A percentile compares a stretch with the other conserved stretches of the same genome.
Evolutionary conservation across 2,113 vertebrate genomes (phyloP).

Genomic region (Gymnogyps californianus): DNA sequence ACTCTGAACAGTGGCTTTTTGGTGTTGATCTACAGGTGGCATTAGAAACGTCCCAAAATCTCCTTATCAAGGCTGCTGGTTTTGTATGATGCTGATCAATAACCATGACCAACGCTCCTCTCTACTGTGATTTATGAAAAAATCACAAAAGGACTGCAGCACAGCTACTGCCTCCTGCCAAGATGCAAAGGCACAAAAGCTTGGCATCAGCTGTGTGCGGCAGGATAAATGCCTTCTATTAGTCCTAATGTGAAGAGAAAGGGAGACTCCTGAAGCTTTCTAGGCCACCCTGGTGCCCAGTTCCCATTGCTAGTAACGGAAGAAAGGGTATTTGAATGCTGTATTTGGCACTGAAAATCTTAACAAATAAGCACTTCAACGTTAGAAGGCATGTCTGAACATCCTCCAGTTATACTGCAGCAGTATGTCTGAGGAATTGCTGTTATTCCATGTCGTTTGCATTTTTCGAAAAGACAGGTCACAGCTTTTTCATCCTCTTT

Average conservation of each 20-base stretch:
- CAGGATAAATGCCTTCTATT: neutral
- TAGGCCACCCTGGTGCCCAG: rapidly evolving
- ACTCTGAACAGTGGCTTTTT: too few relatives aligned
- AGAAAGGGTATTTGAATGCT: neutral
- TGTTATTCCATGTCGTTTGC: neutral
- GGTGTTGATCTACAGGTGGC: too few relatives aligned
- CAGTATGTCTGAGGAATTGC: neutral
- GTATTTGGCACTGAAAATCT: neutral
- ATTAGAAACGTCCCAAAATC: too few relatives aligned
- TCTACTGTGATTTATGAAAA: neutral
- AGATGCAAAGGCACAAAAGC: slow-evolving; percentile 23
- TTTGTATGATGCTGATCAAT: neutral
- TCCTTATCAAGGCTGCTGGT: neutral
- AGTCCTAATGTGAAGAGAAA: neutral
- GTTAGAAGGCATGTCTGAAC: neutral
- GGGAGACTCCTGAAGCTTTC: neutral
- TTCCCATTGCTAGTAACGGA: neutral
- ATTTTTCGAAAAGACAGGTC: neutral
- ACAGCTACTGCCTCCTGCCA: neutral
- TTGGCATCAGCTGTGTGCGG: neutral
- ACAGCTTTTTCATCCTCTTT: neutral
- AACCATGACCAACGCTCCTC: neutral
- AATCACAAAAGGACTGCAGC: neutral
- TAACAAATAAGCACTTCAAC: neutral
- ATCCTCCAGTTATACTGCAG: neutral